phyloP scores from a whole-genome alignment of 2,113 vertebrate species.

The Microcebus tavaratra region DNA sequence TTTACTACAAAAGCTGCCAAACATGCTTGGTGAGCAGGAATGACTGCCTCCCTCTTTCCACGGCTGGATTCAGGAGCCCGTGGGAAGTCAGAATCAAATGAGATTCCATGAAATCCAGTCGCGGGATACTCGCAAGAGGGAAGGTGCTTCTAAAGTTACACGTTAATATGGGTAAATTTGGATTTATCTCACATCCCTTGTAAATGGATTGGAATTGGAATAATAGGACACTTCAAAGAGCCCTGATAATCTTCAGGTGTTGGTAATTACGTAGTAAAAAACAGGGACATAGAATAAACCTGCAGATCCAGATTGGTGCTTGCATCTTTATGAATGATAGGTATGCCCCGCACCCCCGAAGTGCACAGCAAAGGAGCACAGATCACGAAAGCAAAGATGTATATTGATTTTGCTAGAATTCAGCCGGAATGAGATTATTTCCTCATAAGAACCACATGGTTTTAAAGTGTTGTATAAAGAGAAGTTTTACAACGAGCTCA shows the following conservation, averaged over 20 bases:
- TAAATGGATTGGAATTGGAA: background rate
- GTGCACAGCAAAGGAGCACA: background rate
- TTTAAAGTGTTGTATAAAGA: background rate
- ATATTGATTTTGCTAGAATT: background rate
- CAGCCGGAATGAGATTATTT: background rate
- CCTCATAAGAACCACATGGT: background rate
- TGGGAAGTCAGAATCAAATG: conserved; percentile 56
- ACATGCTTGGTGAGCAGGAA: conserved; percentile 21
- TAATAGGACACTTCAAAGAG: conserved; percentile 26
- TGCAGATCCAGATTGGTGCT: background rate
- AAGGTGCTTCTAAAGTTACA: background rate
- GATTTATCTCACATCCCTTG: background rate
- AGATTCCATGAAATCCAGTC: conserved; percentile 43
- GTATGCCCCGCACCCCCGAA: background rate
- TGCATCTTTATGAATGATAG: background rate
- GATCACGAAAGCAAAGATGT: background rate
- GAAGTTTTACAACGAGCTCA: background rate
- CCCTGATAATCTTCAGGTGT: background rate
- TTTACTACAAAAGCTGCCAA: conserved; percentile 43
- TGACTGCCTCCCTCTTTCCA: background rate
- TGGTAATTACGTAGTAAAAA: background rate
- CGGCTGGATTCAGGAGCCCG: background rate
- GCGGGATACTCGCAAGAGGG: background rate
- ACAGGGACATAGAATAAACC: too few species aligned
- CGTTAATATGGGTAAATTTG: conserved; percentile 25